Percentiles rank a stretch among this genome's conserved stretches.
phyloP scores from a whole-genome alignment of 1,140 invertebrate species.

The Hyles vespertilio region DNA sequence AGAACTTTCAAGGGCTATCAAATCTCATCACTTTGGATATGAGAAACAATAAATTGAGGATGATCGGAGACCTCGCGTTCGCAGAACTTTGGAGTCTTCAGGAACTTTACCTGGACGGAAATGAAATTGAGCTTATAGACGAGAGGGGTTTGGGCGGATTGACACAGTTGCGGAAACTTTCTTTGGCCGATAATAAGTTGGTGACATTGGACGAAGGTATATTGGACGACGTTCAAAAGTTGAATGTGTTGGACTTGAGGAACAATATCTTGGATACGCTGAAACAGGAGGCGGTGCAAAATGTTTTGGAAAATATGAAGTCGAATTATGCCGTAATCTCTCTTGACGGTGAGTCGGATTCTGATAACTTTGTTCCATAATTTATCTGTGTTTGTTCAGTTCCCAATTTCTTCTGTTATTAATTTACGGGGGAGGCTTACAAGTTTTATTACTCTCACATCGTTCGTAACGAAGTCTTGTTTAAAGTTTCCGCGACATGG shows the following conservation, averaged over 20 bases:
- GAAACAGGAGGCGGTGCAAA: conserved; percentile 82
- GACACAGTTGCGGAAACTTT: conserved; percentile 80
- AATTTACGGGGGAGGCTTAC: conserved; percentile 3
- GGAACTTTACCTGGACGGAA: conserved; percentile 84
- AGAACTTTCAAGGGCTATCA: conserved; percentile 83
- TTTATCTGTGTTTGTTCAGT: conserved; percentile 23
- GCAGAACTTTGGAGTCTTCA: conserved; percentile 83
- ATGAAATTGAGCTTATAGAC: conserved; percentile 80
- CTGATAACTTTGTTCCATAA: conserved; percentile 19
- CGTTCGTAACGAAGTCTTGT: neutral
- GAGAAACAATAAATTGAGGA: conserved; percentile 81
- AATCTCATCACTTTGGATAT: conserved; percentile 82
- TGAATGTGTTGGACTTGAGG: conserved; percentile 83
- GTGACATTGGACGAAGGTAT: conserved; percentile 79
- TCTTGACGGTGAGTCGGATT: conserved; percentile 58
- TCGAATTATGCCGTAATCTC: conserved; percentile 62
- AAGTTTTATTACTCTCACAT: conserved; percentile 4
- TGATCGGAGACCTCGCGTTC: conserved; percentile 85
- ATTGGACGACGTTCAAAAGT: conserved; percentile 79
- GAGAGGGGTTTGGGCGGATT: conserved; percentile 84
- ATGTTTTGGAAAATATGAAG: conserved; percentile 85
- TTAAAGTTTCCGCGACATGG: neutral
- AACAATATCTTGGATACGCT: conserved; percentile 85
- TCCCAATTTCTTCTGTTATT: conserved; percentile 14
- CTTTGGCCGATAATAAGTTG: conserved; percentile 84